Base-by-base conservation (phyloP, 2,888 invertebrate species). In the Papilio protenor region DNA sequence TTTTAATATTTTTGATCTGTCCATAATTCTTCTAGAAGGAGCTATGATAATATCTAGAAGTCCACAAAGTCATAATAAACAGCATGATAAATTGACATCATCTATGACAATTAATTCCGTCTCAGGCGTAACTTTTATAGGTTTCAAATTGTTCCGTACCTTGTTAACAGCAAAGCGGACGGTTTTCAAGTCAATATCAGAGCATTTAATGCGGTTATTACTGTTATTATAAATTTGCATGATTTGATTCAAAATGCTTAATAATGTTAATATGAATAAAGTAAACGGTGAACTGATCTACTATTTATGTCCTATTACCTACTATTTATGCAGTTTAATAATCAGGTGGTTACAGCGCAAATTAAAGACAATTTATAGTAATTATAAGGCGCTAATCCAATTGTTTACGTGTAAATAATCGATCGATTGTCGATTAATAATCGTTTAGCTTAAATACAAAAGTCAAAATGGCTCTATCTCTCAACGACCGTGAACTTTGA, bases 201-300 rank as follows among this genome's bases (percentile, higher is more conserved):
- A 10, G 71, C 55, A 47, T 61, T 49, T 64, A 69, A 69, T 12
- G 18, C 14, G 21, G 27, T 64, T 49, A 64, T 64, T 64, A 74
- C 12, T n/a, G 61, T 61, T 74, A 64, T 75, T 64, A 73, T 61
- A 49, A 47, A 64, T 74, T 74, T 74, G 73, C 73, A 74, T 74
- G 73, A 74, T 61, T 64, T 23, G 49, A 74, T 74, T 61, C 61
- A 23, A 73, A 47, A 59, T 55, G 18, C 18, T 6, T 61, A 61
- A 47, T 47, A 14, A 11, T 47, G 23, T 16, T 47, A 57, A 27
- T 74, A 23, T n/a, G 12, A 49, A 64, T 74, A 64, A 11, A 23
- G 49, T 49, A 64, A 74, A 74, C 61, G 47, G 14, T 11, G 12
- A 18, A 64, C 21, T n/a, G 10, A 64, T 45, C 33, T 49, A 33